Conservation (phyloP, 1,140 invertebrate genomes). For the Centruroides vittatus region DNA sequence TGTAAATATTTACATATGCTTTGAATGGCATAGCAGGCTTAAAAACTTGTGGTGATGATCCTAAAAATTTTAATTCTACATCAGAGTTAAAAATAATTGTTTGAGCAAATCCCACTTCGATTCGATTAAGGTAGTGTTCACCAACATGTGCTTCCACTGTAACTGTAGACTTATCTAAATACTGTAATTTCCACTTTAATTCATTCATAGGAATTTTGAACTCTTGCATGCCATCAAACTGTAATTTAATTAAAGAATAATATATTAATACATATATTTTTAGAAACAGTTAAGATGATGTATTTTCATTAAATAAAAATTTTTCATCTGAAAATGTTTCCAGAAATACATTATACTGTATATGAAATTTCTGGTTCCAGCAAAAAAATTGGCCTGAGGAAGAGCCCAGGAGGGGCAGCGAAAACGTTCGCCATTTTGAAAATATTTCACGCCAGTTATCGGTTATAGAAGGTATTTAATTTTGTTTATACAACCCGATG, state of each 20-base stretch:
- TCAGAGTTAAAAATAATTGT: slow-evolving; percentile 75
- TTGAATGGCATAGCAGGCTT: slow-evolving; percentile 82
- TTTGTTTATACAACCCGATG: too few species aligned
- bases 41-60: slow-evolving; percentile 79
- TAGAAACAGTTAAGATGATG: too few species aligned
- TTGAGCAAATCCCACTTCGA: slow-evolving; percentile 59
- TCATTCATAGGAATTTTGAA: slow-evolving; percentile 73
- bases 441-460: too few species aligned
- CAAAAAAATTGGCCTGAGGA: too few species aligned
- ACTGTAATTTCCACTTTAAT: slow-evolving; percentile 46
- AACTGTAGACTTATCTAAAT: slow-evolving; percentile 63
- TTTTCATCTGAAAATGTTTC: too few species aligned
- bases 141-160: slow-evolving; percentile 75
- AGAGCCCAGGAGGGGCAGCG: too few species aligned
- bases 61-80: slow-evolving; percentile 64
- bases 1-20: slow-evolving; percentile 45
- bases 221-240: slow-evolving; percentile 74
- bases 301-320: too few species aligned
- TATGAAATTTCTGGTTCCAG: too few species aligned
- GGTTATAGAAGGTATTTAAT: too few species aligned
- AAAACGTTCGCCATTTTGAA: too few species aligned
- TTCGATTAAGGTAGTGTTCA: slow-evolving; percentile 69
- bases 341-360: too few species aligned
- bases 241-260: slow-evolving; percentile 21
- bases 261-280: too few species aligned